A percentile compares a stretch with the other conserved stretches of the same genome.
These are phyloP conservation scores for Coecobrya sp. DNA, from an alignment of 2,888 invertebrate species.

Conservation along the genomic window DNA sequence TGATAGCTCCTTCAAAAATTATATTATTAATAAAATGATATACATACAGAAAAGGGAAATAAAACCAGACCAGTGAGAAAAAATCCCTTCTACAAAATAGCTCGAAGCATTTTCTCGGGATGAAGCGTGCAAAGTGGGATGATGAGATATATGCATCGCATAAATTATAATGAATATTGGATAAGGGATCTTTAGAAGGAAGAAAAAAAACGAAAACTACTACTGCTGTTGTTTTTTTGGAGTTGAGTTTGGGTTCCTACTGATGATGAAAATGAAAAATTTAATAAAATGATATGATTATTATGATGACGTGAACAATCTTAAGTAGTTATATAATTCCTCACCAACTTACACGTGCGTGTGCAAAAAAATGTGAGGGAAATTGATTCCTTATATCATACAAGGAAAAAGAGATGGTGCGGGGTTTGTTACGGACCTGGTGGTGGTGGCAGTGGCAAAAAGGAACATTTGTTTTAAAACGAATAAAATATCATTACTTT, in stretches of 20 bases:
- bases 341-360: neutral
- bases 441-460: constrained; percentile 4
- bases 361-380: constrained; percentile 33
- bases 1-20: constrained; percentile 13
- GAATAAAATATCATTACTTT: constrained; percentile 45
- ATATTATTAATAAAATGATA: constrained; percentile 17
- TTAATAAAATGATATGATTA: constrained; percentile 10
- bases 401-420: constrained; percentile 45
- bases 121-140: constrained; percentile 42
- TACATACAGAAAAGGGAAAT: constrained; percentile 21
- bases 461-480: constrained; percentile 40
- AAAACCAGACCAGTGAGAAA: constrained; percentile 19
- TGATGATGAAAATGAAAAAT: constrained; percentile 11
- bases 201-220: neutral
- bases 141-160: constrained; percentile 12
- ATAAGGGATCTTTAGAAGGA: constrained; percentile 1
- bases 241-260: too few relatives aligned
- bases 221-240: neutral
- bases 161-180: constrained; percentile 7
- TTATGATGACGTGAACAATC: constrained; percentile 40
- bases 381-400: constrained; percentile 60
- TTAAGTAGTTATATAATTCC: neutral
- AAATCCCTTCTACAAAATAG: constrained; percentile 19
- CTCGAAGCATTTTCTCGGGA: constrained; percentile 37
- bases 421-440: neutral